A percentile compares a stretch with the other conserved stretches of the same genome.
Conservation (phyloP, 2,888 invertebrate genomes). For the Mimas tiliae region DNA sequence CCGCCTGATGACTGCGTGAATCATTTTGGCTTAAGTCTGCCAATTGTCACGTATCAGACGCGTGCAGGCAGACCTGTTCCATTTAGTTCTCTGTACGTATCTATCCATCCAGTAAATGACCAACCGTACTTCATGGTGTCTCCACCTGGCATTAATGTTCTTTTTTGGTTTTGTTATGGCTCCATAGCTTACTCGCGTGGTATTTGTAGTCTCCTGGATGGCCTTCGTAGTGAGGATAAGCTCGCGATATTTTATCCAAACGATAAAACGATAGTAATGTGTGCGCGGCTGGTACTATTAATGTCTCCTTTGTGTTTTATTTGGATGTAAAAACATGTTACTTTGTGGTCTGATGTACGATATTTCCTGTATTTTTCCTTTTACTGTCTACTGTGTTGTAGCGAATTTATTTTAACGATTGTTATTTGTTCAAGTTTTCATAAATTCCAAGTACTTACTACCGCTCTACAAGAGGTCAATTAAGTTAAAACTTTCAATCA, state of each 20-base stretch:
- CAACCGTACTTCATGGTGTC: constrained; percentile 24
- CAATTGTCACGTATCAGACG: constrained; percentile 6
- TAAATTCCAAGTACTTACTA: no score
- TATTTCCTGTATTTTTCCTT: constrained; percentile 3
- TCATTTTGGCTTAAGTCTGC: constrained; percentile 3
- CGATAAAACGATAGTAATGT: constrained; percentile 27
- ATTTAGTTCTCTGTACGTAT: constrained; percentile 4
- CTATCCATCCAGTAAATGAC: constrained; percentile 1
- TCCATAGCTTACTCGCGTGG: constrained; percentile 24
- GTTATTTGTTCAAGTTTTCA: neutral
- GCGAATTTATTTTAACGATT: neutral
- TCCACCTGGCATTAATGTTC: constrained; percentile 29
- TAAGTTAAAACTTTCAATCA: no score
- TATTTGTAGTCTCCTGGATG: constrained; percentile 26
- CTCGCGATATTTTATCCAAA: constrained; percentile 28
- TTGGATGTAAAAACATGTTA: constrained; percentile 18
- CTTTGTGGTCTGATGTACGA: constrained; percentile 1
- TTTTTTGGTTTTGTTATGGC: constrained; percentile 29
- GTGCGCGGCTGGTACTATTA: constrained; percentile 20
- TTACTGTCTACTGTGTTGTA: neutral
- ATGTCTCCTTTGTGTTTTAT: constrained; percentile 22
- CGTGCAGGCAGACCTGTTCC: constrained; percentile 4
- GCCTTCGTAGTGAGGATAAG: constrained; percentile 24
- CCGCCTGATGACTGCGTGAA: neutral
- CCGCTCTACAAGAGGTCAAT: no score